These are phyloP conservation scores for Peromyscus attwateri DNA, from an alignment of 2,797 vertebrate species.

Conservation along the genomic window DNA sequence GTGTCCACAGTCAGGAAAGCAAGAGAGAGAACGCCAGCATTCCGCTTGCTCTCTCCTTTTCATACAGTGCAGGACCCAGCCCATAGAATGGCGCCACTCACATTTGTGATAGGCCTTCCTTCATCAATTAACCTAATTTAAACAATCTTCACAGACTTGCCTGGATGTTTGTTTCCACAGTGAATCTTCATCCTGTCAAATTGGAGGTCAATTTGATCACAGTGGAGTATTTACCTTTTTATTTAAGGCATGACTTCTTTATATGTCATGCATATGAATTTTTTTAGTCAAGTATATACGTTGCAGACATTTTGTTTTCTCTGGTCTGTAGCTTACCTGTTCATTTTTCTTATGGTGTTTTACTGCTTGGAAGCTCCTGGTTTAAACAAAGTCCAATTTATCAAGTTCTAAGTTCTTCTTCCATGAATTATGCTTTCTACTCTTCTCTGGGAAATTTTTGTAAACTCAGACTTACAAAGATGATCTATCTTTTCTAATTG, in stretches of 20 bases:
- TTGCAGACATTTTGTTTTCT: neutral
- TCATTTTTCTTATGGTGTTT: constrained; percentile 13
- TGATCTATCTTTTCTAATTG: constrained; percentile 11
- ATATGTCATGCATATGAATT: neutral
- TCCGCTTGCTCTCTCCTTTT: neutral
- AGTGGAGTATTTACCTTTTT: neutral
- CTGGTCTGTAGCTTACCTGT: neutral
- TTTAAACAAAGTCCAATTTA: constrained; percentile 14
- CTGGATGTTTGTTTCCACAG: neutral
- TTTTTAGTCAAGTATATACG: neutral
- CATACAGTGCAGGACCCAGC: neutral
- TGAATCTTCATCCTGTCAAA: neutral
- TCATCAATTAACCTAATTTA: neutral
- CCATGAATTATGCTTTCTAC: constrained; percentile 38
- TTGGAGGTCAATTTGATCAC: neutral
- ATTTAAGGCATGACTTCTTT: constrained; percentile 13
- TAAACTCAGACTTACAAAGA: neutral
- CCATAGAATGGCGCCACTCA: too few species aligned
- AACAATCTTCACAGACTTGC: neutral
- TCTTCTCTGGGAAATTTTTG: constrained; percentile 16
- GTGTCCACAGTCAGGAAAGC: neutral
- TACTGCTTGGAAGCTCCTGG: constrained; percentile 4
- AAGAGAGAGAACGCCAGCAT: neutral
- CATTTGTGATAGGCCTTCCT: neutral
- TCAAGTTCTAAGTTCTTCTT: neutral